A percentile compares a stretch with the other conserved stretches of the same genome.
Conservation (phyloP, 2,113 vertebrate genomes). For the Nannospalax galili region DNA sequence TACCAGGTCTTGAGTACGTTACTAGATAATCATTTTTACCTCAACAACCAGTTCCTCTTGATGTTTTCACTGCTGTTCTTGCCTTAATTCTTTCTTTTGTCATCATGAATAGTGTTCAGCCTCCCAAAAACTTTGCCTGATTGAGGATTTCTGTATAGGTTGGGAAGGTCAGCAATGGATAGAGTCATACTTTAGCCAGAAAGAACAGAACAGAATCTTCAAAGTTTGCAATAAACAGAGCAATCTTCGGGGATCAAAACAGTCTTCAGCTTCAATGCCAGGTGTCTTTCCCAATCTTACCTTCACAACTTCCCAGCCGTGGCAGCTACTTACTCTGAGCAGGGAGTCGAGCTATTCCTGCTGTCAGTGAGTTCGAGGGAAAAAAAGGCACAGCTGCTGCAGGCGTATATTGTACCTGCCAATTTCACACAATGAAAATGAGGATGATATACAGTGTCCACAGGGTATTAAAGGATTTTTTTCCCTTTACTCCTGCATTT, state of each 20-base stretch:
- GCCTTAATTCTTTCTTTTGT: slow-evolving; percentile 44
- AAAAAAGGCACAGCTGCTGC: slow-evolving; percentile 28
- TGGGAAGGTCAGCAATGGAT: slow-evolving; percentile 59
- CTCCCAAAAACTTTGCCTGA: slow-evolving; percentile 61
- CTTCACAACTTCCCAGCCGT: slow-evolving; percentile 21
- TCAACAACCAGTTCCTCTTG: slow-evolving; percentile 33
- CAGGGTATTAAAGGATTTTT: slow-evolving; percentile 45
- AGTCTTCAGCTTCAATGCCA: slow-evolving; percentile 49
- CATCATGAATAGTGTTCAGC: slow-evolving; percentile 2
- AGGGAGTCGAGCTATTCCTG: neutral
- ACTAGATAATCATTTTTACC: slow-evolving; percentile 3
- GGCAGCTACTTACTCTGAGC: slow-evolving; percentile 56
- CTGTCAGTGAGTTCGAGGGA: slow-evolving; percentile 31
- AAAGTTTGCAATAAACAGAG: slow-evolving; percentile 72
- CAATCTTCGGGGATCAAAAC: slow-evolving; percentile 68
- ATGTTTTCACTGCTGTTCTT: slow-evolving; percentile 46
- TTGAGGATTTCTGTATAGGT: slow-evolving; percentile 55
- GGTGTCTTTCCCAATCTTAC: slow-evolving; percentile 65
- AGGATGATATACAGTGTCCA: slow-evolving; percentile 58
- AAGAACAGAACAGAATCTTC: slow-evolving; percentile 67
- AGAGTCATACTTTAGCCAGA: slow-evolving; percentile 61
- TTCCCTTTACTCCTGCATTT: neutral
- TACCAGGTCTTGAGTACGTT: neutral
- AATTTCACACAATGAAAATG: slow-evolving; percentile 61
- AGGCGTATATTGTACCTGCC: slow-evolving; percentile 67